These are phyloP conservation scores for Spodoptera littoralis DNA, from an alignment of 2,888 invertebrate species.

Conservation along the genomic window DNA sequence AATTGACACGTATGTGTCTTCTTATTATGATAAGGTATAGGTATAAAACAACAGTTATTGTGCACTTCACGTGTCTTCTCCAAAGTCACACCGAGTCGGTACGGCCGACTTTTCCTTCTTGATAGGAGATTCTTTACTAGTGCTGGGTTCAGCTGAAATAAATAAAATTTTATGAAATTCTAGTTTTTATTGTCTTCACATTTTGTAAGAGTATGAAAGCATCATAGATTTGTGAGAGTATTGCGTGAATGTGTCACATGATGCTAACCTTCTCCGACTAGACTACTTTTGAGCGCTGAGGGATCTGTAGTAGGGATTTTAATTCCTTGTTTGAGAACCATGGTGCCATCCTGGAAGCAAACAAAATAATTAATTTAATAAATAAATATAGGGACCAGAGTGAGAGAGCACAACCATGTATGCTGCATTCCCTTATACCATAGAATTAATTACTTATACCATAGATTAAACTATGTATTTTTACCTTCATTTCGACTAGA, in stretches of 20 bases:
- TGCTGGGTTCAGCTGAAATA: no score
- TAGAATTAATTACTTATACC: no score
- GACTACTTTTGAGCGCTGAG: conserved; percentile 65
- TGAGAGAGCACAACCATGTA: no score
- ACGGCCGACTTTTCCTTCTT: conserved; percentile 63
- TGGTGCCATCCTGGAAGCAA: conserved; percentile 80
- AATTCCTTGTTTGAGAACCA: conserved; percentile 85
- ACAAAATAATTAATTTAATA: background rate
- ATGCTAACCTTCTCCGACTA: conserved; percentile 68
- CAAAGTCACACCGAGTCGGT: conserved; percentile 73
- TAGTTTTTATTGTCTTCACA: no score
- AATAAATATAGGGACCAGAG: no score
- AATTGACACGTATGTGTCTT: conserved; percentile 18
- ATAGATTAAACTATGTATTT: background rate
- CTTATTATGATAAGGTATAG: conserved; percentile 15
- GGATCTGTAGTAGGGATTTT: conserved; percentile 77
- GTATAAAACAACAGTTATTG: conserved; percentile 30
- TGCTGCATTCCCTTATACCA: no score
- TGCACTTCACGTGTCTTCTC: conserved; percentile 60
- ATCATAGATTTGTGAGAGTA: no score
- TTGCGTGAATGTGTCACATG: background rate
- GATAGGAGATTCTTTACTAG: conserved; percentile 69
- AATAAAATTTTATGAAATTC: no score
- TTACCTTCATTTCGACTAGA: conserved; percentile 89
- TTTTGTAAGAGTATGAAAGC: no score